Evolutionary conservation across 2,113 vertebrate genomes (phyloP).

Genomic region (Podiceps cristatus): DNA sequence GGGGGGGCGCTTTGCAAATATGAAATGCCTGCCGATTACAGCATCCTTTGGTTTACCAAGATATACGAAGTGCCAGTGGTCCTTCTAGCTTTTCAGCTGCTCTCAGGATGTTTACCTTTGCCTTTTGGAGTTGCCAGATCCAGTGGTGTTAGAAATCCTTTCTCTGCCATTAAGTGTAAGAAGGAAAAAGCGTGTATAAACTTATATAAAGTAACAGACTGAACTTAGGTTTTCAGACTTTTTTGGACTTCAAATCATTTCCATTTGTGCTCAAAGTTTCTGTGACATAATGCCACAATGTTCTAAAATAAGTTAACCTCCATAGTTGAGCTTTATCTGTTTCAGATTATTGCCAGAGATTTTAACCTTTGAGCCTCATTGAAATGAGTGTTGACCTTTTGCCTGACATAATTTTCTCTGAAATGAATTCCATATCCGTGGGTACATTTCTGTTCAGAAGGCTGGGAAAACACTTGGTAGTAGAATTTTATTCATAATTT

Average conservation of each 20-base stretch:
- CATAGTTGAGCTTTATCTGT: constrained; percentile 30
- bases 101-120: not conserved
- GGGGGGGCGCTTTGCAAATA: not conserved
- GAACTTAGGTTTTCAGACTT: constrained; percentile 6
- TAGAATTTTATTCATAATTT: constrained; percentile 6
- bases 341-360: constrained; percentile 44
- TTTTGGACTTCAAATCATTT: constrained; percentile 55
- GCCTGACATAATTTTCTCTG: not conserved
- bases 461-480: not conserved
- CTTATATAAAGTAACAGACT: not conserved
- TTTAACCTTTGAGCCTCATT: constrained; percentile 14
- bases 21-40: not conserved
- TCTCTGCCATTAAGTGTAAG: constrained; percentile 39
- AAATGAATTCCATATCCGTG: not conserved
- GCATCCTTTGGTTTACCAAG: not conserved
- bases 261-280: constrained; percentile 63
- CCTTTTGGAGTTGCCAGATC: not conserved
- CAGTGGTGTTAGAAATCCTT: constrained; percentile 2
- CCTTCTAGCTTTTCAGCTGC: not conserved
- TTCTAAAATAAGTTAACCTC: constrained; percentile 65
- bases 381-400: not conserved
- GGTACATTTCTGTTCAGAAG: not conserved
- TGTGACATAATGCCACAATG: constrained; percentile 57
- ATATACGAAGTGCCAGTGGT: not conserved
- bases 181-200: constrained; percentile 21